phyloP scores from a whole-genome alignment of 2,888 invertebrate genomes.

The Lamproptera curius region DNA sequence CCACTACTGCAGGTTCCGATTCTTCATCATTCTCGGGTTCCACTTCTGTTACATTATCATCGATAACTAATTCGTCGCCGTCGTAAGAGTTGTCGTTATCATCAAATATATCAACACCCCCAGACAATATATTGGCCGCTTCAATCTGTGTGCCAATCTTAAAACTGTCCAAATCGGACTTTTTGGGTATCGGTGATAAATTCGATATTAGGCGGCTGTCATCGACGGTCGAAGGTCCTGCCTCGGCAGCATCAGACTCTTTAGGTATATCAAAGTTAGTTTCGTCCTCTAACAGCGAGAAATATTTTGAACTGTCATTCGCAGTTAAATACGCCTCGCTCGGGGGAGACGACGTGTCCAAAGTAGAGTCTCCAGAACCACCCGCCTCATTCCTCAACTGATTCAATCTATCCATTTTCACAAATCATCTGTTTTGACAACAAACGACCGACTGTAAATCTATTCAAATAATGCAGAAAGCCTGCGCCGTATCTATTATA shows the following conservation, averaged over 20 bases:
- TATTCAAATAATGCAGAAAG: slow-evolving; percentile 23
- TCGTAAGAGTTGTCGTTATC: slow-evolving; percentile 74
- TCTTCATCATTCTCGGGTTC: slow-evolving; percentile 45
- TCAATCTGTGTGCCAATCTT: slow-evolving; percentile 70
- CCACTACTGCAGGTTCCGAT: slow-evolving; percentile 15
- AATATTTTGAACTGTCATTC: slow-evolving; percentile 67
- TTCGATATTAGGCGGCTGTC: slow-evolving; percentile 50
- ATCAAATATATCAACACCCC: slow-evolving; percentile 72
- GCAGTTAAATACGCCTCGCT: slow-evolving; percentile 67
- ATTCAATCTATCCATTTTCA: slow-evolving; percentile 71
- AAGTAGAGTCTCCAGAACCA: slow-evolving; percentile 56
- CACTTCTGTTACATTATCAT: slow-evolving; percentile 56
- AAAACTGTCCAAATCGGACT: slow-evolving; percentile 53
- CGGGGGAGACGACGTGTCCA: slow-evolving; percentile 57
- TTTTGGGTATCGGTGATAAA: slow-evolving; percentile 59
- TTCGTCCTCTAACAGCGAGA: slow-evolving; percentile 65
- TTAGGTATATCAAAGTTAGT: slow-evolving; percentile 57
- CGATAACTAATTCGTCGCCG: slow-evolving; percentile 69
- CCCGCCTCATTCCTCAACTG: slow-evolving; percentile 62
- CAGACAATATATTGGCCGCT: slow-evolving; percentile 68
- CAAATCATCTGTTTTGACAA: slow-evolving; percentile 65
- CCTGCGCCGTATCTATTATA: slow-evolving; percentile 33
- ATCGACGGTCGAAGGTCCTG: slow-evolving; percentile 37
- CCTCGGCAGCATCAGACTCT: slow-evolving; percentile 47
- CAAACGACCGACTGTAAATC: slow-evolving; percentile 25